Conservation (phyloP, 2,888 invertebrate species). For the Caenorhabditis uteleia region DNA sequence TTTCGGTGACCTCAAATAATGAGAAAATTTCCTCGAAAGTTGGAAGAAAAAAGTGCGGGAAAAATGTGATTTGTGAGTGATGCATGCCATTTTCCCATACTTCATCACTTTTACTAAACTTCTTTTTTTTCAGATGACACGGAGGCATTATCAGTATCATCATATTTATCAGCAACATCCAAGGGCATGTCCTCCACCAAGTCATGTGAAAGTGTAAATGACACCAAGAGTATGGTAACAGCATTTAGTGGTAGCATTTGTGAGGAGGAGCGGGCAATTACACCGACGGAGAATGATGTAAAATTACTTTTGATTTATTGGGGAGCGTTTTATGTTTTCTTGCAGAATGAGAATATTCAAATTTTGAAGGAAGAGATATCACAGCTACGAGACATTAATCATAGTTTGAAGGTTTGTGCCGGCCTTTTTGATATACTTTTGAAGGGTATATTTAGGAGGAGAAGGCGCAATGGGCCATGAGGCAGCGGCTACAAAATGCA, state of each 20-base stretch:
- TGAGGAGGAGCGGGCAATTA: slow-evolving; percentile 60
- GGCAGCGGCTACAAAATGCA: slow-evolving; percentile 37
- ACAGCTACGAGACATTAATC: slow-evolving; percentile 56
- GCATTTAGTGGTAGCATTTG: slow-evolving; percentile 51
- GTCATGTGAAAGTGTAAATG: slow-evolving; percentile 59
- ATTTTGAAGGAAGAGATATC: slow-evolving; percentile 78
- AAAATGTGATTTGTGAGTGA: no score
- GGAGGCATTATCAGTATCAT: slow-evolving; percentile 58
- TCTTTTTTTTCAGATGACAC: slow-evolving; percentile 38
- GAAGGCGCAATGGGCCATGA: slow-evolving; percentile 32
- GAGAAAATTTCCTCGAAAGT: no score
- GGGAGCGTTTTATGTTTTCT: neutral
- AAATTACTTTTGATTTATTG: slow-evolving; percentile 1
- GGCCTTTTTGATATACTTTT: neutral
- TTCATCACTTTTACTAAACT: slow-evolving; percentile 1
- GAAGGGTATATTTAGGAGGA: slow-evolving; percentile 49
- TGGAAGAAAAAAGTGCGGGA: no score
- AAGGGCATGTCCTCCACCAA: slow-evolving; percentile 64
- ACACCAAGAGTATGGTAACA: slow-evolving; percentile 53
- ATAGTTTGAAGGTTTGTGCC: slow-evolving; percentile 48
- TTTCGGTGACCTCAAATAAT: slow-evolving; percentile 32
- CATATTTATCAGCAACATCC: slow-evolving; percentile 67
- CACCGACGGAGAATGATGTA: slow-evolving; percentile 63
- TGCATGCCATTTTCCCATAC: no score
- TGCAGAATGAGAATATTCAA: slow-evolving; percentile 33